These are phyloP conservation scores for Synergus gifuensis DNA, from an alignment of 2,888 invertebrate genomes.

Conservation along the genomic window DNA sequence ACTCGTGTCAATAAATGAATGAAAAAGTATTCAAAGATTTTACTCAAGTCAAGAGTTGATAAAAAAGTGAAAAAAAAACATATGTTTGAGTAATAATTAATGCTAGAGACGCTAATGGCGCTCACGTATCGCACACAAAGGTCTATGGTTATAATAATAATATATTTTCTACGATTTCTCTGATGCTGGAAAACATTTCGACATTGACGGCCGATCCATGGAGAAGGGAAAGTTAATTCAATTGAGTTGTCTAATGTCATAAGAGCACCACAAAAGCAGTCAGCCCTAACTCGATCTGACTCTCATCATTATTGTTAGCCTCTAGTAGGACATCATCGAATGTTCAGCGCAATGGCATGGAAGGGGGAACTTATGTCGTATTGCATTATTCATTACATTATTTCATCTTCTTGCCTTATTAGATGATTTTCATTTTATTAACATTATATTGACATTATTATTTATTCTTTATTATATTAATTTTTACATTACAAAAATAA, in stretches of 20 bases:
- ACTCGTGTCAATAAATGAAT: background rate
- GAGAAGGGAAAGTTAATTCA: conserved; percentile 15
- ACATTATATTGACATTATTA: background rate
- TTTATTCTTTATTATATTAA: background rate
- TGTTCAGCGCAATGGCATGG: conserved; percentile 71
- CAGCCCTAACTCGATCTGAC: conserved; percentile 48
- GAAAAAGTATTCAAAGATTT: background rate
- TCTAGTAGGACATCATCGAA: conserved; percentile 69
- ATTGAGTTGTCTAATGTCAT: conserved; percentile 1
- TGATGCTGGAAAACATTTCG: background rate
- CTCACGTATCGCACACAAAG: background rate
- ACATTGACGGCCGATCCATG: background rate
- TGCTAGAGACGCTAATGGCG: background rate
- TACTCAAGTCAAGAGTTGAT: background rate
- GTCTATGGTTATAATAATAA: background rate
- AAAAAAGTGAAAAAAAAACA: background rate
- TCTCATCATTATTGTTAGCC: conserved; percentile 52
- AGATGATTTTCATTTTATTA: conserved; percentile 53
- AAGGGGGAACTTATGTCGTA: conserved; percentile 72
- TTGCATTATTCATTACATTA: conserved; percentile 71
- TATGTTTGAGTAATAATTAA: background rate
- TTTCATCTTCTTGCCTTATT: conserved; percentile 62
- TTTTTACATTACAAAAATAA: background rate
- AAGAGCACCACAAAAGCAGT: conserved; percentile 41
- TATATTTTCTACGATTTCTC: background rate